phyloP scores from a whole-genome alignment of 2,888 invertebrate species.

The Hypsopygia costalis region DNA sequence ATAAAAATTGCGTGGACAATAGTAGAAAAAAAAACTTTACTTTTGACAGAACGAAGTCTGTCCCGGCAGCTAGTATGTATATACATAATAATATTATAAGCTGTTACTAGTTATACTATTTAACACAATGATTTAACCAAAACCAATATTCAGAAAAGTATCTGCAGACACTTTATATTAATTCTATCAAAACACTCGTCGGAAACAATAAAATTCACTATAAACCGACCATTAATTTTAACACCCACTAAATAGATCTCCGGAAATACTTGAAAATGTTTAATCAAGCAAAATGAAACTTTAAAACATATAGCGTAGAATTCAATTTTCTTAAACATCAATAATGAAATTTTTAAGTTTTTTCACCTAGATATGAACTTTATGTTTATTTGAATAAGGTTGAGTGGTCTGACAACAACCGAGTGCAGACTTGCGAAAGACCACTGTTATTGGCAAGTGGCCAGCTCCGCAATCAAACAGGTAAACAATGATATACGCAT shows the following conservation, averaged over 20 bases:
- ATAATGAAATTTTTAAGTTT: neutral
- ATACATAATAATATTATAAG: no score
- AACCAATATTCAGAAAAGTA: no score
- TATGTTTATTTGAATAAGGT: neutral
- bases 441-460: constrained; percentile 32
- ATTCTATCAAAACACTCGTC: neutral
- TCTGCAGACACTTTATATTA: no score
- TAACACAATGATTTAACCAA: no score
- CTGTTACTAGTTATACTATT: no score
- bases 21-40: no score
- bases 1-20: no score
- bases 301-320: neutral
- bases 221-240: neutral
- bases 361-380: neutral
- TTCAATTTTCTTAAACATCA: neutral
- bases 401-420: neutral
- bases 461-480: constrained; percentile 39
- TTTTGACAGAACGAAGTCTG: no score
- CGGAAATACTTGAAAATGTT: neutral
- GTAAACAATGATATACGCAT: constrained; percentile 48
- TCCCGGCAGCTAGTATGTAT: no score
- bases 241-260: neutral
- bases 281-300: neutral
- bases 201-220: constrained; percentile 2
- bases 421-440: constrained; percentile 27